Evolutionary conservation across 1,140 invertebrate genomes (phyloP), one percentile per base, ranked within the genome.

Genomic region (Stegodyphus dumicola): DNA sequence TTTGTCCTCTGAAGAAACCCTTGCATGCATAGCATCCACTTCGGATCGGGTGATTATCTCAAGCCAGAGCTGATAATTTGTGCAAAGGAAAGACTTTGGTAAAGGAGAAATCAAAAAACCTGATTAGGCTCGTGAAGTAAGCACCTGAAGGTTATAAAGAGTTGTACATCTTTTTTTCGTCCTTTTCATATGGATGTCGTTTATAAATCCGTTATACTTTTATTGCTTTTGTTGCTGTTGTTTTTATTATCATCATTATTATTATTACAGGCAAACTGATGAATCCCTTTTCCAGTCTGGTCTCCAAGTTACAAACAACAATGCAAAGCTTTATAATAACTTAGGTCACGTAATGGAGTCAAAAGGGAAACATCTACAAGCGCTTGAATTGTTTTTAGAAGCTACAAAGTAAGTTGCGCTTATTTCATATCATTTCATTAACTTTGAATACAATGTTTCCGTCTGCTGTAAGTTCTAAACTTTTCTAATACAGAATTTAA

Each of bases 281-380:
- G 97, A 98, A 89, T 94, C 95, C 10, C 94, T 99, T 88, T 99
- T 98, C 90, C 96, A 96, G 92, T 95, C 97, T 10, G 96, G 96
- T 49, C 92, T 99, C 49, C 94, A 94, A 91, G 96, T 98, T 6
- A 98, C 98, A 89, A 65, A 70, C 53, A 93, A 94, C 67, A 99
- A 99, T 92, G 98, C 98, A 9, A 99, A 99, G 91, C 92, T 99
- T 5, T 99, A 96, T 91, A 99, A 99, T 91, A 99, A 99, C 91
- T 96, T 99, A 1, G 98, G 97, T 0, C 97, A 99, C 90, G 96
- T 97, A 0, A 91, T 98, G 73, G 97, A 99, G 91, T 95, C 95
- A 75, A 94, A 96, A 89, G 94, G 94, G 2, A 93, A 93, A 52
- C 98, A 95, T 90, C 92, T 93, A 49, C 96, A 98, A 90, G 97